phyloP scores from a whole-genome alignment of 2,113 vertebrate species.

The Sporophila hypoxantha region DNA sequence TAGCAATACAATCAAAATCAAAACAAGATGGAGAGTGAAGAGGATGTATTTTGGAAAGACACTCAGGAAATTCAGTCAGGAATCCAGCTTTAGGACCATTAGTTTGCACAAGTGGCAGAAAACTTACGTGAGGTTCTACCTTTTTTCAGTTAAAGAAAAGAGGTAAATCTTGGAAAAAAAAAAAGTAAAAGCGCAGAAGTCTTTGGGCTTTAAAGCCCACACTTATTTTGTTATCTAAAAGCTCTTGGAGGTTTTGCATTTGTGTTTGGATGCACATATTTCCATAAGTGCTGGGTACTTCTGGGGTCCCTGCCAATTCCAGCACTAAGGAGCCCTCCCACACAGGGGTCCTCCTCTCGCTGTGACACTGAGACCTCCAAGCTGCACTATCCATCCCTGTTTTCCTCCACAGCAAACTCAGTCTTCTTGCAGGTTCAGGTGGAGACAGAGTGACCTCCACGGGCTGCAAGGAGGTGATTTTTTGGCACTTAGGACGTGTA shows the following conservation, averaged over 20 bases:
- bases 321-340: neutral
- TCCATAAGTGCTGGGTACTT: neutral
- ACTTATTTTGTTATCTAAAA: neutral
- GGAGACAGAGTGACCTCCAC: neutral
- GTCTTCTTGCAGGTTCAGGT: neutral
- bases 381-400: neutral
- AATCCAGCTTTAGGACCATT: neutral
- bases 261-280: neutral
- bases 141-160: neutral
- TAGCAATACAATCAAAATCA: neutral
- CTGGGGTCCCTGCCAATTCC: neutral
- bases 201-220: neutral
- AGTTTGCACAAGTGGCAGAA: neutral
- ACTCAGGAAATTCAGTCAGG: neutral
- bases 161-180: neutral
- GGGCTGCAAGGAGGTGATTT: neutral
- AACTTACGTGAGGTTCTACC: neutral
- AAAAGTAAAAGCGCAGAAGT: neutral
- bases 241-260: neutral
- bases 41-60: neutral
- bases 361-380: neutral
- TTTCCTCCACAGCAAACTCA: neutral
- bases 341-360: fast-evolving
- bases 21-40: neutral
- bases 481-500: neutral